Evolutionary conservation across 2,113 vertebrate species (phyloP).

Genomic region (Tupaia tana): DNA sequence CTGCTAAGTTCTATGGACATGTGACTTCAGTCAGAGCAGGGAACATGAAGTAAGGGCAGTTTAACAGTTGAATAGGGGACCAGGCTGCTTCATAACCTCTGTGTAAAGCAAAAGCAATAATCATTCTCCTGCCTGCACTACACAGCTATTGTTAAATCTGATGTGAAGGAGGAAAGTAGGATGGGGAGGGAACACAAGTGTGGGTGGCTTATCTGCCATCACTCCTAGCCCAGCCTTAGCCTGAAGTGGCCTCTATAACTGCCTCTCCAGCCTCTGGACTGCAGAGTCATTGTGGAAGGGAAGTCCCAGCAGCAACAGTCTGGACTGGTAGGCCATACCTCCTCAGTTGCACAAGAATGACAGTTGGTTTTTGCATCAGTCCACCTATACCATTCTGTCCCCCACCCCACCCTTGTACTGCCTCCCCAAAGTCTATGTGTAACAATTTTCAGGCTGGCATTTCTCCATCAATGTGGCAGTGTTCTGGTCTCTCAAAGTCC

Average conservation of each 20-base stretch:
- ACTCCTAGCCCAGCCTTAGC: constrained; percentile 33
- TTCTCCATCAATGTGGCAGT: constrained; percentile 64
- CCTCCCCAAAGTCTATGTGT: constrained; percentile 50
- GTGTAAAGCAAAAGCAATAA: constrained; percentile 27
- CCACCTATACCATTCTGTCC: constrained; percentile 46
- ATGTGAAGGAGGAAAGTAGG: constrained; percentile 8
- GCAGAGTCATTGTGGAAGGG: constrained; percentile 78
- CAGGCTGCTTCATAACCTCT: background rate
- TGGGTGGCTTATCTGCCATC: constrained; percentile 67
- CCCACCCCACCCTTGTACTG: background rate
- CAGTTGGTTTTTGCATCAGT: constrained; percentile 80
- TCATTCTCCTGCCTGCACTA: background rate
- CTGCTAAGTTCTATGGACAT: background rate
- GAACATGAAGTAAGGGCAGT: background rate
- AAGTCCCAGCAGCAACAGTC: constrained; percentile 74
- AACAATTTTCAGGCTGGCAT: constrained; percentile 63
- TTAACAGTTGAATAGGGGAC: background rate
- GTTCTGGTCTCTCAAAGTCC: background rate
- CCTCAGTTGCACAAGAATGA: constrained; percentile 77
- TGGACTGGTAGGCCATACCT: constrained; percentile 62
- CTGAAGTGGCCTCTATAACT: constrained; percentile 60
- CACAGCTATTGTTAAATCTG: background rate
- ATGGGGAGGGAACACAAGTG: constrained; percentile 9
- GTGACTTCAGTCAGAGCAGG: background rate
- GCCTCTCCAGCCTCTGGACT: constrained; percentile 51